Conservation (phyloP, 2,888 invertebrate species). For the Molanna angustata region DNA sequence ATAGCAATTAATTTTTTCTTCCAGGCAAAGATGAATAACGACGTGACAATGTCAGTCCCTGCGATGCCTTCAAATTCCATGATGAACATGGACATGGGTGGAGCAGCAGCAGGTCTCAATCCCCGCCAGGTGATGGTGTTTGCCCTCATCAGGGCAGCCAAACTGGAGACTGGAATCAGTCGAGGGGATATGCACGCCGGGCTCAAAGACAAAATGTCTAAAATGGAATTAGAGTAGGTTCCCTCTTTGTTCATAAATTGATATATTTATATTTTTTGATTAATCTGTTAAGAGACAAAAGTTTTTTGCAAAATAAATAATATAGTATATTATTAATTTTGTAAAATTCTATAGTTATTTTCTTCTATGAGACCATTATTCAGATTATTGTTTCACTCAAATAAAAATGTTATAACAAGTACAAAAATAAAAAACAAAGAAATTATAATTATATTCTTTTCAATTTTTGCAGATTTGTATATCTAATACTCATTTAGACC, state of each 20-base stretch:
- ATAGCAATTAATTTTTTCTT: background rate
- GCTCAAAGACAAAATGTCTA: constrained; percentile 48
- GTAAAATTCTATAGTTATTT: too few species aligned
- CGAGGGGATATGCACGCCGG: constrained; percentile 50
- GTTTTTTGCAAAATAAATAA: background rate
- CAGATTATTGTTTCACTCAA: too few species aligned
- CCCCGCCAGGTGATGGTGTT: constrained; percentile 52
- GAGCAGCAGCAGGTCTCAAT: constrained; percentile 46
- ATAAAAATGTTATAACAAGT: too few species aligned
- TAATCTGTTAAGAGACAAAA: too few species aligned
- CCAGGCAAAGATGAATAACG: constrained; percentile 13
- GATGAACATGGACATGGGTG: constrained; percentile 36
- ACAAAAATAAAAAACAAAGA: too few species aligned
- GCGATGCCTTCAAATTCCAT: constrained; percentile 48
- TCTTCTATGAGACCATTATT: too few species aligned
- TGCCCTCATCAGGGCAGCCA: constrained; percentile 48
- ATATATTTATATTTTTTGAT: too few species aligned
- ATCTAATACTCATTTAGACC: too few species aligned
- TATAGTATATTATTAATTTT: too few species aligned
- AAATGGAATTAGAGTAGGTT: constrained; percentile 52
- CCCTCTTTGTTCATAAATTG: too few species aligned
- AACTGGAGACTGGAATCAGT: constrained; percentile 50
- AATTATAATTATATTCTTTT: too few species aligned
- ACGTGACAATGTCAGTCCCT: constrained; percentile 5
- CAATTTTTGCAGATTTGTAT: too few species aligned